Evolutionary conservation across 2,113 vertebrate genomes (phyloP), one percentile per base, ranked within the genome.

Genomic region (Rhadina sibilatrix): DNA sequence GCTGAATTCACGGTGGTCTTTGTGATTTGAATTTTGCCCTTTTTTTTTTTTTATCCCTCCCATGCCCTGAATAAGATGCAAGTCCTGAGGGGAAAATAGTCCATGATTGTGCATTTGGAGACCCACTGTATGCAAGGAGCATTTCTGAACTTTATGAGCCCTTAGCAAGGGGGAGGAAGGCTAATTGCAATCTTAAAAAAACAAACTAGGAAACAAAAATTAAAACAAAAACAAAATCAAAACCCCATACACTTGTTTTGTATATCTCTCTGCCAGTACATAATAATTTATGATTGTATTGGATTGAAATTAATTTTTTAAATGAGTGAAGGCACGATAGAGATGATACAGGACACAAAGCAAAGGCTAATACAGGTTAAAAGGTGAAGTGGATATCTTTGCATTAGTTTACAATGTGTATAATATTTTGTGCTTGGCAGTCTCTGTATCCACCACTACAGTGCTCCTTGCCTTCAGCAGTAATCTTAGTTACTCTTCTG

Each of bases 1-100:
- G 85, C 64, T 74, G 90, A 49, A 65, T 89, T 95, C 64, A 0
- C 31, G 83, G 92, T 94, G 96, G 96, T 88, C 88, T 89, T 78
- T 84, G 44, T 93, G 56, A 78, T 89, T 78, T 86, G 72, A 71
- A 68, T 89, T 83, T 90, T 90, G 42, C 52, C 42, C 30, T 12
- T n/a, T 60, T 64, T 64, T 38, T 38, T 40, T 85, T 74, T 86
- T 23, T 74, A 77, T 87, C 37, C 53, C 18, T 92, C 83, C 56
- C 11, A 0, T 95, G 57, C 56, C 69, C 53, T 87, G 61, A 82
- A 71, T 96, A 74, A 89, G 83, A 68, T 89, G 76, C 53, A 84
- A 22, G 77, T 89, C 83, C 88, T 54, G 56, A 72, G 89, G 90
- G 88, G 33, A 75, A 64, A 89, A 61, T 21, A 68, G 46, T 27